Evolutionary conservation across 2,113 vertebrate species (phyloP), one percentile per base, ranked within the genome.

Genomic region (Stictonetta naevosa): DNA sequence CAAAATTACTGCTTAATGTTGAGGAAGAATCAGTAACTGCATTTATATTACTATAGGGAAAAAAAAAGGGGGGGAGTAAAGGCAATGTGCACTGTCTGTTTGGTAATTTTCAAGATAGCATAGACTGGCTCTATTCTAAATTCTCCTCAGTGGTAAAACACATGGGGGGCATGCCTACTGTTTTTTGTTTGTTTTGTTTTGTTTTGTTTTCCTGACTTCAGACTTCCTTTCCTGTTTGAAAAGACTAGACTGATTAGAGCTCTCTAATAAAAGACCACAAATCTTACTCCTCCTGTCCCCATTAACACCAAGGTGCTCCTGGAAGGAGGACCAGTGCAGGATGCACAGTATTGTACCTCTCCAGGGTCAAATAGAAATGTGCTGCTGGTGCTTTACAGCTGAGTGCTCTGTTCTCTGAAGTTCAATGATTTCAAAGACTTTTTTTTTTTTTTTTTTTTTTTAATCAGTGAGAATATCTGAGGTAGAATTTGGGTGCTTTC

Each of bases 341-440:
- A 28, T 81, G n/a, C 13, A 12, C n/a, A 31, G 8, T 11, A 33
- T 34, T 64, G 22, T 18, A 40, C 25, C 15, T 28, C 7, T 31
- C 28, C 48, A 31, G 33, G 18, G 11, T 19, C 29, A 34, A 17
- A 7, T 0, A 69, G 44, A 76, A 76, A 55, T 22, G 42, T 0
- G 1, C 5, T 0, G 0, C 21, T 62, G 50, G 8, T 13, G 13
- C 40, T 44, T 78, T 31, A 36, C 13, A 81, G 6, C 23, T 83
- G 17, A 6, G 15, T 2, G 1, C 23, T 86, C 38, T 48, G 20
- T 16, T 44, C 17, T 44, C 42, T 44, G 42, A 44, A 44, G 42
- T 44, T 44, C 42, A 6, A 1, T 28, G 64, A 19, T 4, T 28
- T 50, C 42, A 44, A 44, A 17, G 6, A 44, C 42, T 7, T 44